Evolutionary conservation across 2,113 vertebrate genomes (phyloP).

Genomic region (Vulpes vulpes): DNA sequence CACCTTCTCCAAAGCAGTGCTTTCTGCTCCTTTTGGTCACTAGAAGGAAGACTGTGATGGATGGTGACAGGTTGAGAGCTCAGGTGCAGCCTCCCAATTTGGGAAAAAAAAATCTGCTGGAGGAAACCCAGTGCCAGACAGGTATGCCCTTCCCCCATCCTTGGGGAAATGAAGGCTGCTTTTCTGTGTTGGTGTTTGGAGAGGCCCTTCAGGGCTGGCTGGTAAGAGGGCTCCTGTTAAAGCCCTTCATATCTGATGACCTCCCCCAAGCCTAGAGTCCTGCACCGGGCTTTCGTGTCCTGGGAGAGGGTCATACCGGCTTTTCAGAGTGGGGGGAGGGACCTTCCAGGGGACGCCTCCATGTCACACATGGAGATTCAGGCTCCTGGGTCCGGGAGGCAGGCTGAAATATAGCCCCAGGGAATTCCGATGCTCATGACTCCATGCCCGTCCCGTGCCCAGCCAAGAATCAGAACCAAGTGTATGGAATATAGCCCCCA

Average conservation of each 20-base stretch:
- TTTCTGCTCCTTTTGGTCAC: neutral
- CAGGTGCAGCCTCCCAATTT: neutral
- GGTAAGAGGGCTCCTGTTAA: fast-evolving
- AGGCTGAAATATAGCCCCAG: neutral
- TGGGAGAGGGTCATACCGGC: neutral
- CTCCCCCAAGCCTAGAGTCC: neutral
- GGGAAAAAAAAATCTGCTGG: neutral
- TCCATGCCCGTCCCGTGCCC: fast-evolving
- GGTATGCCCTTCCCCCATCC: neutral
- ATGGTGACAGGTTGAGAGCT: neutral
- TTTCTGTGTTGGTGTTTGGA: neutral
- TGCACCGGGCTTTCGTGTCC: fast-evolving
- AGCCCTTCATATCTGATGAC: fast-evolving
- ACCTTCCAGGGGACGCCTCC: neutral
- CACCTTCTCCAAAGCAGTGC: neutral
- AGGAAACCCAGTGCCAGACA: fast-evolving
- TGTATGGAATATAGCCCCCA: fast-evolving
- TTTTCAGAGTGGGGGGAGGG: neutral
- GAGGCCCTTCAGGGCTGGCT: neutral
- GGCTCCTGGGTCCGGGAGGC: fast-evolving
- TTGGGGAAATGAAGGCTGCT: neutral
- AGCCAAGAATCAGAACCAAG: neutral
- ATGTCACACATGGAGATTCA: fast-evolving
- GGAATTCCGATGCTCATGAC: neutral
- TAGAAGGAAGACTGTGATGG: neutral